Conservation (phyloP, 2,888 invertebrate genomes). For the Serrognathus titanus region DNA sequence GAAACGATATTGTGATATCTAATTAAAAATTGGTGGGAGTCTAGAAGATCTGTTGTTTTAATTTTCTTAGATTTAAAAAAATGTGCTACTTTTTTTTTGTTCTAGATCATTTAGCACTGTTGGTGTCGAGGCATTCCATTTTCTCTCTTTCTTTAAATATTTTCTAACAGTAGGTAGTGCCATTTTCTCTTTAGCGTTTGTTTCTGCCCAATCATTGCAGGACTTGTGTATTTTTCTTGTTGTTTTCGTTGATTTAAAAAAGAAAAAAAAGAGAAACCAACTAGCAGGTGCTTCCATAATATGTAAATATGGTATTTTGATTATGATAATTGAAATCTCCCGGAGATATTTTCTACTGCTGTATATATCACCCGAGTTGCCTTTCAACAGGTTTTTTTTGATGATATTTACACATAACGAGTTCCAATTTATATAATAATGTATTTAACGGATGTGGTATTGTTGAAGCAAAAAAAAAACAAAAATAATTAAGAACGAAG, state of each 20-base stretch:
- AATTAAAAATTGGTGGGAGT: too few species aligned
- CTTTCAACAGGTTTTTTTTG: constrained; percentile 13
- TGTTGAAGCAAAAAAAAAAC: background rate
- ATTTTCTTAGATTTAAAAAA: background rate
- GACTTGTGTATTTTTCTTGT: too few species aligned
- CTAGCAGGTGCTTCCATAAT: constrained; percentile 27
- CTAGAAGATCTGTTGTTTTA: constrained; percentile 1
- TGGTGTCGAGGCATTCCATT: constrained; percentile 15
- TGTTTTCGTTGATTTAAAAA: too few species aligned
- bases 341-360: constrained; percentile 9
- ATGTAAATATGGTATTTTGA: constrained; percentile 5
- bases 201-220: too few species aligned
- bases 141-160: constrained; percentile 2
- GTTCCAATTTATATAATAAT: constrained; percentile 7
- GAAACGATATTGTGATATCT: background rate
- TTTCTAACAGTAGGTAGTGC: constrained; percentile 18
- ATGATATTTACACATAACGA: constrained; percentile 15
- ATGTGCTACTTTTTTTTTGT: background rate
- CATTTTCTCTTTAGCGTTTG: constrained; percentile 9
- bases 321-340: background rate
- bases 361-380: constrained; percentile 14
- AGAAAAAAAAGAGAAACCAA: too few species aligned
- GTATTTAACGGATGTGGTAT: constrained; percentile 10
- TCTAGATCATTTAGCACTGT: constrained; percentile 1
- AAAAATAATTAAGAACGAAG: constrained; percentile 3